phyloP scores from a whole-genome alignment of 2,888 invertebrate species.

The Clivina fossor region DNA sequence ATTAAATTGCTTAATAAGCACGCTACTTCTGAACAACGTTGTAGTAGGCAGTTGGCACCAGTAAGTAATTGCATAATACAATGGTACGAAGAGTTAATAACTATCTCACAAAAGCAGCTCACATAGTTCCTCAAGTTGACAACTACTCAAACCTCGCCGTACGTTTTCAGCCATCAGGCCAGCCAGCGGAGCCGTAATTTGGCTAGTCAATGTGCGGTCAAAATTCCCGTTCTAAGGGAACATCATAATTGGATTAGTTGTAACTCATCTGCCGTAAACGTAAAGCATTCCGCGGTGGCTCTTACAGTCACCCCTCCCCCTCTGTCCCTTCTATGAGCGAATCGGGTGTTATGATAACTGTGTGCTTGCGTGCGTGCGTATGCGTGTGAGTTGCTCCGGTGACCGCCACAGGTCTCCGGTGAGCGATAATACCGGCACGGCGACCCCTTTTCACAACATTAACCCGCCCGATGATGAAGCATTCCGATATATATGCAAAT shows the following conservation, averaged over 20 bases:
- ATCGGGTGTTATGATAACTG: constrained; percentile 13
- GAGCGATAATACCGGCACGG: not conserved
- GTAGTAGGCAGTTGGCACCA: too few relatives aligned
- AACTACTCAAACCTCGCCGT: not conserved
- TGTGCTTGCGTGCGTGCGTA: not conserved
- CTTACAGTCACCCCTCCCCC: not conserved
- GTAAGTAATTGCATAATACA: too few relatives aligned
- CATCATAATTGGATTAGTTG: constrained; percentile 31
- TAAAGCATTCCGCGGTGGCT: constrained; percentile 13
- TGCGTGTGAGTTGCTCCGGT: not conserved
- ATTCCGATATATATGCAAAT: constrained; percentile 32
- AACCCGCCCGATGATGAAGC: constrained; percentile 18
- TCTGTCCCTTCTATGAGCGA: not conserved
- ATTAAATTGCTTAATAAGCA: too few relatives aligned
- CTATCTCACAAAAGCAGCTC: too few relatives aligned
- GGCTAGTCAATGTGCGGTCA: not conserved
- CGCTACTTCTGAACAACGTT: too few relatives aligned
- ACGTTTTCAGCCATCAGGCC: not conserved
- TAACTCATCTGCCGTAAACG: constrained; percentile 26
- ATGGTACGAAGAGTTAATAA: too few relatives aligned
- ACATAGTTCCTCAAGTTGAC: not conserved
- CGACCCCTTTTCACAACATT: constrained; percentile 19
- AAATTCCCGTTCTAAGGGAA: constrained; percentile 7
- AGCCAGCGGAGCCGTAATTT: not conserved
- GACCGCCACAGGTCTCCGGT: constrained; percentile 10